Base-by-base conservation (phyloP, 1,140 invertebrate species). In the Cyclargus thomasi region DNA sequence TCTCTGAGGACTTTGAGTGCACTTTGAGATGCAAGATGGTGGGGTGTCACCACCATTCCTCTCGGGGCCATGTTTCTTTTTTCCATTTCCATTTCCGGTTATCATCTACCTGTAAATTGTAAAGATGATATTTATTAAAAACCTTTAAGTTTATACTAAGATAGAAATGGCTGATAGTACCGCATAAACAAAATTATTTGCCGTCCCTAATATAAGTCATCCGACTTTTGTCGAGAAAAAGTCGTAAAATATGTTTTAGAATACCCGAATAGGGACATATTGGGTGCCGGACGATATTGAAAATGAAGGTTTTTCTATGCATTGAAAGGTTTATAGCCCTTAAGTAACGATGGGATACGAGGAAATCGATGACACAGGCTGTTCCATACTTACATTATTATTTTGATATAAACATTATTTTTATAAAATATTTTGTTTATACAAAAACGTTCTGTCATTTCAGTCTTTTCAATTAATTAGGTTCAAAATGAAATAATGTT, bases 31-130 rank as follows among this genome's bases (percentile, higher is more conserved):
- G 87, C 87, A 39, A 88, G 74, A 65, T 90, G 82, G 39, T 90
- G 83, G 5, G 87, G 87, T n/a, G 85, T 85, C 0, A 90, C 87
- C 73, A 85, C 87, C 85, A 90, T 88, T 21, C 78, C 83, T 6
- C 72, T 70, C 0, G 82, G 73, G 5, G 83, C 82, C n/a, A 73
- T 72, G 20, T 77, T 78, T 63, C 81, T 83, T 23, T 59, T 72
- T 1, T 83, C 73, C 85, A 86, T 86, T 70, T 67, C 73, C 85
- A 86, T 86, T 70, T 67, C 55, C 21, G n/a, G 20, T 17, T 2
- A 16, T 35, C 14, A 47, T 47, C 14, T 8, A 14, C 14, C 39
- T 47, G 39, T 11, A 47, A 47, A 47, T 2, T 14, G 14, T 16
- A 47, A 47, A 47, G 5, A 16, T 8, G 14, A 47, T 8, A 39